Percentiles rank a stretch among this genome's conserved stretches.
Evolutionary conservation across 2,888 invertebrate species (phyloP).

Genomic region (Podotricha telesiphe): DNA sequence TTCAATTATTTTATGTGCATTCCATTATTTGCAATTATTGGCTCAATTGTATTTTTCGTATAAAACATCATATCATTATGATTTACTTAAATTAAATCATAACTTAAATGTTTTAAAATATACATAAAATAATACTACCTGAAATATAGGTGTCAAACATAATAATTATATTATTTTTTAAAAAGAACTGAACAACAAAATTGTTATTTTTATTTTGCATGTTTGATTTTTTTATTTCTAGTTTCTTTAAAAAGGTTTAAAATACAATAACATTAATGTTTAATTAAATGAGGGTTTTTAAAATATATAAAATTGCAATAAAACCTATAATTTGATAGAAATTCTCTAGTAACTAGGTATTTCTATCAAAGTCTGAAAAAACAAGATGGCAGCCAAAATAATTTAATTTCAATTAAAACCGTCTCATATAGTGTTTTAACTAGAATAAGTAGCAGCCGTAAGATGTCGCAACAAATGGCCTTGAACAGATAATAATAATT

Average conservation of each 20-base stretch:
- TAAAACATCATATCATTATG: conserved; percentile 4
- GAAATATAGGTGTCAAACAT: too few species aligned
- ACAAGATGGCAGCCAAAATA: not conserved
- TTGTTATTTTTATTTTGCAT: too few species aligned
- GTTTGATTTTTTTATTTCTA: too few species aligned
- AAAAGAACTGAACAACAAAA: too few species aligned
- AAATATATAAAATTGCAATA: not conserved
- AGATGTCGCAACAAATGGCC: conserved; percentile 50
- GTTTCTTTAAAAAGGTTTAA: too few species aligned
- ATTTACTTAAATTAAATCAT: not conserved
- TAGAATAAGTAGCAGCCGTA: conserved; percentile 19
- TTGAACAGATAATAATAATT: conserved; percentile 56
- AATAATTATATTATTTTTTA: too few species aligned
- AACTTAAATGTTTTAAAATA: too few species aligned
- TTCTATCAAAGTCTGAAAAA: not conserved
- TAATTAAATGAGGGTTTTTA: too few species aligned
- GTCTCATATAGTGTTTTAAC: not conserved
- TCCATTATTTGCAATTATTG: conserved; percentile 2
- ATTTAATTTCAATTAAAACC: not conserved
- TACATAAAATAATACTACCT: too few species aligned
- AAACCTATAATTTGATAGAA: too few species aligned
- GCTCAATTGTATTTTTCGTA: not conserved
- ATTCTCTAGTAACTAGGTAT: not conserved
- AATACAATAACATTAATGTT: too few species aligned
- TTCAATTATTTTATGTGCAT: not conserved